These are phyloP conservation scores for Alligator sinensis DNA, from an alignment of 2,113 vertebrate genomes.

Conservation along the genomic window DNA sequence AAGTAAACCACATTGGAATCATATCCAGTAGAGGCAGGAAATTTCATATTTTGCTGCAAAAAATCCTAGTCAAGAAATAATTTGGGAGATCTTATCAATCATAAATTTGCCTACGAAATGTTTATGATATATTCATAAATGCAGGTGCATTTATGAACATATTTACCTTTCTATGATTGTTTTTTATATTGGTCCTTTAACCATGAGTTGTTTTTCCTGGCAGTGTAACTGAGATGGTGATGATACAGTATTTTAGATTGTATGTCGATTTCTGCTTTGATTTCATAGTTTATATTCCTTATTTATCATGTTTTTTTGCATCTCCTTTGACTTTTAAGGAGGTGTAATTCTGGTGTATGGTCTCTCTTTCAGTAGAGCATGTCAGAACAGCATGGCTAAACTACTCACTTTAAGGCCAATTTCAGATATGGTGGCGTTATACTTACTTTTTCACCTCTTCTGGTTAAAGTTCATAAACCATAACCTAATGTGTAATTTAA, in stretches of 20 bases:
- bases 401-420: background rate
- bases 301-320: background rate
- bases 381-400: background rate
- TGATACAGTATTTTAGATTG: background rate
- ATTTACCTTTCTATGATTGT: background rate
- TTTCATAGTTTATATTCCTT: background rate
- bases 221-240: background rate
- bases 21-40: background rate
- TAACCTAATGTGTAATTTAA: conserved; percentile 64
- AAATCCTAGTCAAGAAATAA: background rate
- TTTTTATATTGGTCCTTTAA: background rate
- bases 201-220: background rate
- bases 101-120: background rate
- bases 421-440: conserved; percentile 21
- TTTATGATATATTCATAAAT: background rate
- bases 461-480: conserved; percentile 38
- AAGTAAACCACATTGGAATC: background rate
- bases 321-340: background rate
- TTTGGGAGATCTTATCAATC: background rate
- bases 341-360: background rate
- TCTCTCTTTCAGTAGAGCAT: conserved; percentile 16
- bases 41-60: background rate
- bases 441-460: conserved; percentile 29
- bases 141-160: background rate
- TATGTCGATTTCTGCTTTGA: background rate